Base-by-base conservation (phyloP, 2,797 vertebrate genomes). In the Pangasius mekongensis region DNA sequence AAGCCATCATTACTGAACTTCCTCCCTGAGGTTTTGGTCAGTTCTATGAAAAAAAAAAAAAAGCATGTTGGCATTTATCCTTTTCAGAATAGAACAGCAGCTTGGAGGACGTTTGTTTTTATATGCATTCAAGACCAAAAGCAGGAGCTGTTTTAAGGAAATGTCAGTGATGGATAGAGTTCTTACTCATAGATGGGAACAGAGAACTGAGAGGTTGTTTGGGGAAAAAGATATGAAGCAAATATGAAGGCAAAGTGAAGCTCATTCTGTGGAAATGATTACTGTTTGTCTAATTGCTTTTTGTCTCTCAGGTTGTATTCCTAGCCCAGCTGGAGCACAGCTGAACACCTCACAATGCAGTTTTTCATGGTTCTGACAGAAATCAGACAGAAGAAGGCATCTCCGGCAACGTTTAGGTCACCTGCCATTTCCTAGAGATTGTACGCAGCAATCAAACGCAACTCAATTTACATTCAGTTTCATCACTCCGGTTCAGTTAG, bases 1-100 rank as follows among this genome's bases (percentile, higher is more conserved):
- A 81, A 82, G n/a, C 20, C 89, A 93, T 91, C 88, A 89, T 87
- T 83, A 90, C 91, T 91, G 92, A 91, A 87, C 93, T 93, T 95
- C 91, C 90, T 94, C 91, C 93, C 93, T 69, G 60, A 88, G 89
- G 93, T 91, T 92, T 91, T 92, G 87, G 89, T 91, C 91, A 92
- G 82, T 88, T 78, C 18, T 58, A 18, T 52, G 43, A 82, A 20
- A 80, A 49, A 43, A 66, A 39, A 39, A 39, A 39, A 39, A 5
- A 36, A 22, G 7, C 0, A n/a, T 14, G 10, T 39, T 81, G 33
- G 54, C 54, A 43, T 62, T 84, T 36, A 76, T 84, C 27, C 11
- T 66, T 39, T 84, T 56, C 39, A 84, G 60, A 54, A 24, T 11
- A 5, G 58, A 82, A 82, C 20, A 60, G 6, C 58, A 13, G 30